Percentiles rank a stretch among this genome's conserved stretches.
Evolutionary conservation across 2,113 vertebrate genomes (phyloP).

Genomic region (Pionites leucogaster): DNA sequence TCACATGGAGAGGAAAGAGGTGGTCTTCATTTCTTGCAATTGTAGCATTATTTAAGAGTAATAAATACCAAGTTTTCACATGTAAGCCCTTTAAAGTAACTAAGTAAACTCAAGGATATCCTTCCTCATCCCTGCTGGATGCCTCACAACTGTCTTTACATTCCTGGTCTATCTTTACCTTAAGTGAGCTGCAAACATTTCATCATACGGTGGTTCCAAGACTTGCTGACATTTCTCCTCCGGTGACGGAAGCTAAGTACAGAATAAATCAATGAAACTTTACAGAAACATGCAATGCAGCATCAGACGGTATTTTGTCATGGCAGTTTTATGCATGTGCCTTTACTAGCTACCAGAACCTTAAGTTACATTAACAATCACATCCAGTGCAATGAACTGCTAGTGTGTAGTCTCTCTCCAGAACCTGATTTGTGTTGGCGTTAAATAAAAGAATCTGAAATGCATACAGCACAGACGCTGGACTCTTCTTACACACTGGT

Average conservation of each 20-base stretch:
- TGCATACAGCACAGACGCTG: neutral
- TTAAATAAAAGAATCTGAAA: neutral
- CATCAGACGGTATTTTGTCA: neutral
- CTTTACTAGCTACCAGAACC: neutral
- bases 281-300: neutral
- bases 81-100: neutral
- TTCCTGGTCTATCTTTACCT: constrained; percentile 72
- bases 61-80: neutral
- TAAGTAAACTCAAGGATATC: neutral
- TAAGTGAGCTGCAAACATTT: constrained; percentile 97
- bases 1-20: neutral
- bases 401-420: neutral
- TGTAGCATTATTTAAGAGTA: neutral
- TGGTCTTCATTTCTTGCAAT: neutral
- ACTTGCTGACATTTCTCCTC: constrained; percentile 98
- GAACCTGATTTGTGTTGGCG: neutral
- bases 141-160: neutral
- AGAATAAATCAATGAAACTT: neutral
- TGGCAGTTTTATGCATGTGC: neutral
- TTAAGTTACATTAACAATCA: neutral
- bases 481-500: neutral
- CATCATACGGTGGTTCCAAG: constrained; percentile 92
- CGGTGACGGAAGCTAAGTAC: constrained; percentile 86
- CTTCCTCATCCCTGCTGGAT: neutral
- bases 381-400: neutral